Conservation (phyloP, 2,113 vertebrate species). For the Trachemys scripta region DNA sequence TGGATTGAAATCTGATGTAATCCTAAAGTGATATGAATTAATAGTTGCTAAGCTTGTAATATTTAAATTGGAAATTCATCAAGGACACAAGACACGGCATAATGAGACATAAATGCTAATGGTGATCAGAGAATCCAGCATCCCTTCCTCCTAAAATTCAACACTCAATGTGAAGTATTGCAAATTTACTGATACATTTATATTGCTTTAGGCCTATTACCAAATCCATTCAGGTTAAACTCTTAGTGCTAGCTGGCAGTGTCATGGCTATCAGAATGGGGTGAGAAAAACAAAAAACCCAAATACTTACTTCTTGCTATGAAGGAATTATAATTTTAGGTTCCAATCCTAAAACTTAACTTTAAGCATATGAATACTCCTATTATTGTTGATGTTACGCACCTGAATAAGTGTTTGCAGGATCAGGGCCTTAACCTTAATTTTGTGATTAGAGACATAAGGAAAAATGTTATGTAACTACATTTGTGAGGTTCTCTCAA, state of each 20-base stretch:
- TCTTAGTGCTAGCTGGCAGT: neutral
- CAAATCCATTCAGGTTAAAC: neutral
- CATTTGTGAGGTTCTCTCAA: neutral
- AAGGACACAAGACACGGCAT: neutral
- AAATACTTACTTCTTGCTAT: neutral
- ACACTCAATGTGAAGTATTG: neutral
- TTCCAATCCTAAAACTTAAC: neutral
- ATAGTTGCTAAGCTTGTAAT: neutral
- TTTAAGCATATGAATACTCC: neutral
- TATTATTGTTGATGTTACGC: neutral
- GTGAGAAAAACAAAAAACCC: neutral
- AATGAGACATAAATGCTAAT: neutral
- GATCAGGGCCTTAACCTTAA: neutral
- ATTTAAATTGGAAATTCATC: neutral
- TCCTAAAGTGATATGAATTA: conserved; percentile 13
- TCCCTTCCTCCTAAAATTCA: neutral
- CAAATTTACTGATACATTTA: neutral
- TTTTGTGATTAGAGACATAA: neutral
- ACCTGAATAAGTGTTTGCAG: neutral
- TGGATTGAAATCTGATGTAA: neutral
- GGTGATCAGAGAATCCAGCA: neutral
- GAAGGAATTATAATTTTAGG: neutral
- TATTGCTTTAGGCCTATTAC: neutral
- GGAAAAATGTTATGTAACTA: neutral
- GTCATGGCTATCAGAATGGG: neutral